Percentiles rank a stretch among this genome's conserved stretches.
Conservation (phyloP, 2,797 vertebrate genomes). For the Sebastes iracundus region DNA sequence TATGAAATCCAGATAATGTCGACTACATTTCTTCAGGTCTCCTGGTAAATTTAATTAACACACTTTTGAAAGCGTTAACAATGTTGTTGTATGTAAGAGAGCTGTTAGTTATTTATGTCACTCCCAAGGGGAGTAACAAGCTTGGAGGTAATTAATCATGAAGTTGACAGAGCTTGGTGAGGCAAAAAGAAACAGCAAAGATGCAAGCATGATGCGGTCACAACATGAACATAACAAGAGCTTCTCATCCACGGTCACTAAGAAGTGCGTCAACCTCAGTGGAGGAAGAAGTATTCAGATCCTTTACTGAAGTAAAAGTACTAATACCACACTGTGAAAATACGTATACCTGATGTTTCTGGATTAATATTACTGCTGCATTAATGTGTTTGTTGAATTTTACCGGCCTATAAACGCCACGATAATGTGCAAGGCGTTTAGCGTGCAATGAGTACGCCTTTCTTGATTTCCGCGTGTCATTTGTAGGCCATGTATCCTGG, state of each 20-base stretch:
- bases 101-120: constrained; percentile 45
- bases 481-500: too few relatives aligned
- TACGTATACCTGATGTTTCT: background rate
- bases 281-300: background rate
- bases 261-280: background rate
- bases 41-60: constrained; percentile 9
- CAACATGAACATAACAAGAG: constrained; percentile 1
- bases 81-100: constrained; percentile 26
- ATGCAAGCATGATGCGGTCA: background rate
- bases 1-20: background rate
- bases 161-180: constrained; percentile 27
- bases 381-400: too few relatives aligned
- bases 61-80: constrained; percentile 39
- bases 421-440: too few relatives aligned
- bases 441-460: too few relatives aligned
- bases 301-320: background rate
- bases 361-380: background rate
- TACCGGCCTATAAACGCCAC: too few relatives aligned
- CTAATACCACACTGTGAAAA: background rate
- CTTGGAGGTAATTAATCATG: constrained; percentile 54
- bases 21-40: background rate
- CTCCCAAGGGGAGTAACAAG: constrained; percentile 21
- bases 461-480: too few relatives aligned
- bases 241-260: background rate
- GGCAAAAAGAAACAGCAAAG: background rate